Conservation (phyloP, 2,888 invertebrate species). For the Andrena minutula region DNA sequence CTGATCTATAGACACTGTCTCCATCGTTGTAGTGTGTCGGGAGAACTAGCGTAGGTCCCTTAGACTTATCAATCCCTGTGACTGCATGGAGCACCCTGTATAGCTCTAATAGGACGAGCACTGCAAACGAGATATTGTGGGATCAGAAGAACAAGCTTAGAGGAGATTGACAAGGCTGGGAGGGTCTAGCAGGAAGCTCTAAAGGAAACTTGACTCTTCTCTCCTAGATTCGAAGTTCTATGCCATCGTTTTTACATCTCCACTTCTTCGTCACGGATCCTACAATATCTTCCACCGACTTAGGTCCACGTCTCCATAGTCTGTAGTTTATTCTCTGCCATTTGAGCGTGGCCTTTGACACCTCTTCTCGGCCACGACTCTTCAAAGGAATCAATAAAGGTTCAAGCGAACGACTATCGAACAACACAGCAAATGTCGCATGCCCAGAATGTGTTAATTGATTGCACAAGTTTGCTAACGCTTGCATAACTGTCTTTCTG, state of each 20-base stretch:
- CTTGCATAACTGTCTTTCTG: neutral
- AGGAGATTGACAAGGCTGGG: neutral
- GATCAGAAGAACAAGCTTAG: neutral
- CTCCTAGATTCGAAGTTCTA: neutral
- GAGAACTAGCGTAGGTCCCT: neutral
- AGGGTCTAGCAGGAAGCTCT: neutral
- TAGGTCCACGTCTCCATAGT: neutral
- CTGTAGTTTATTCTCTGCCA: constrained; percentile 1
- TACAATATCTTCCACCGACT: constrained; percentile 11
- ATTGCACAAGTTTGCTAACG: neutral
- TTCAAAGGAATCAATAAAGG: neutral
- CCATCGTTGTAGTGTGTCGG: neutral
- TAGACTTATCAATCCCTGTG: neutral
- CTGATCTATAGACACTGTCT: neutral
- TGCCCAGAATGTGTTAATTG: constrained; percentile 16
- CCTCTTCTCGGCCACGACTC: constrained; percentile 20
- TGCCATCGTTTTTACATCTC: neutral
- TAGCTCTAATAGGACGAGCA: neutral
- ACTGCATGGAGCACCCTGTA: constrained; percentile 32
- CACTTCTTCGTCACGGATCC: neutral
- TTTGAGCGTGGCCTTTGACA: neutral
- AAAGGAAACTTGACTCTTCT: neutral
- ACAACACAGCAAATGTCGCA: neutral
- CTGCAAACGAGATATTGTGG: constrained; percentile 22
- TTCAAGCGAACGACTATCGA: too few relatives aligned